Base-by-base conservation (phyloP, 2,888 invertebrate genomes). In the Hylaea fasciaria region DNA sequence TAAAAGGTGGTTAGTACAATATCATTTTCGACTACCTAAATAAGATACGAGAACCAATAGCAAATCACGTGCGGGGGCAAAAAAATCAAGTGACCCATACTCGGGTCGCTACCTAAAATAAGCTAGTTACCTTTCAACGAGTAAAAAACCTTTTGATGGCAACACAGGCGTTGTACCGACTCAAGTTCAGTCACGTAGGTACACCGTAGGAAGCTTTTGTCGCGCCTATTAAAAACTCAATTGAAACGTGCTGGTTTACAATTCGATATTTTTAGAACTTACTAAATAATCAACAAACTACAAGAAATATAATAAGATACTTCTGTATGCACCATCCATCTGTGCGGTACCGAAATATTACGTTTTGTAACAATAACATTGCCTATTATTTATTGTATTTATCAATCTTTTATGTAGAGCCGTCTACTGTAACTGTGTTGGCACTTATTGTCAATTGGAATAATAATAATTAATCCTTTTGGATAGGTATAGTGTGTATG, bases 1-100 rank as follows among this genome's bases (percentile, higher is more conserved):
- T 3, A 22, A 22, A 22, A 22, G 22, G 22, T 9, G 32, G 3
- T 32, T 7, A 9, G 32, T 32, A 9, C 9, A 1, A 32, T 9
- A 32, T 32, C 9, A 10, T 32, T 2, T 32, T 22, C 9, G 9
- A 32, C 32, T 10, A 32, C 32, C 7, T 7, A 7, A 32, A 32
- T 32, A 32, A 10, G 7, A 32, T 4, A 2, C 32, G 5, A 32
- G 3, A 10, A 1, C n/a, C 1, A n/a, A 39, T n/a, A 39, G 3
- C 12, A n/a, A 39, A 48, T 48, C 47, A 48, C 47, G 47, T 48
- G 45, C 28, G n/a, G 2, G 29, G 0, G n/a, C 29, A 48, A 48
- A n/a, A 53, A 53, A 53, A 53, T 22, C 11, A 45, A 53, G 11
- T 45, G 52, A 35, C 16, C 14, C 43, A 32, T 35, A 17, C 16